Conservation (phyloP, 2,888 invertebrate species). For the Acleris holmiana region DNA sequence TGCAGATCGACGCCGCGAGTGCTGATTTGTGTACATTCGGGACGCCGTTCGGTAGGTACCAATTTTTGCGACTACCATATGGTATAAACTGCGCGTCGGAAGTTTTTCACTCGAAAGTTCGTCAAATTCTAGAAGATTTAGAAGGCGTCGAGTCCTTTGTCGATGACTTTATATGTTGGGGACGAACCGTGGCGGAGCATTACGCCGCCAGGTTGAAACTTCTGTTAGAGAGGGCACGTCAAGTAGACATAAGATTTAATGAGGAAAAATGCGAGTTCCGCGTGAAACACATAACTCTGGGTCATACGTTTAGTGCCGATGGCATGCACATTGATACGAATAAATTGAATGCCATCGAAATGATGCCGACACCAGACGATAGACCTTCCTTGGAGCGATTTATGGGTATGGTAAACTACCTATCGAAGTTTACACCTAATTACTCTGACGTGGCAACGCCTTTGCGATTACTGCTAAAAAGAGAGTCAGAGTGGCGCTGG, state of each 20-base stretch:
- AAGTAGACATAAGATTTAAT: constrained; percentile 10
- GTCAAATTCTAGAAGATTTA: constrained; percentile 10
- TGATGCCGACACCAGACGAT: constrained; percentile 40
- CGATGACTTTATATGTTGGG: constrained; percentile 4
- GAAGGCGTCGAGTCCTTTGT: constrained; percentile 26
- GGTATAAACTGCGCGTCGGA: constrained; percentile 21
- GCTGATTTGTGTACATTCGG: constrained; percentile 25
- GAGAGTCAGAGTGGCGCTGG: constrained; percentile 25
- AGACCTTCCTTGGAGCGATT: constrained; percentile 41
- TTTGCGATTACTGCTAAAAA: background rate
- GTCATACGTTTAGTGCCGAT: constrained; percentile 27
- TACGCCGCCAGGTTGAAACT: constrained; percentile 28
- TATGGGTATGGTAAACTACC: constrained; percentile 43
- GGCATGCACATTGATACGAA: constrained; percentile 30
- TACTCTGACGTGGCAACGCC: constrained; percentile 31
- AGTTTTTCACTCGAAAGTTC: constrained; percentile 7
- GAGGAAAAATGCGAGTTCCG: background rate
- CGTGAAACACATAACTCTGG: background rate
- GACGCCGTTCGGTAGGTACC: constrained; percentile 27
- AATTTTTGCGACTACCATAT: constrained; percentile 17
- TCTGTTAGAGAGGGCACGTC: constrained; percentile 29
- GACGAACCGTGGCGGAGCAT: constrained; percentile 22
- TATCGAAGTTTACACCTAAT: constrained; percentile 44
- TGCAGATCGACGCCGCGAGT: constrained; percentile 11
- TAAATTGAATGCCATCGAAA: constrained; percentile 25